Conservation (phyloP, 2,797 vertebrate species). For the Tauraco hartlaubi region DNA sequence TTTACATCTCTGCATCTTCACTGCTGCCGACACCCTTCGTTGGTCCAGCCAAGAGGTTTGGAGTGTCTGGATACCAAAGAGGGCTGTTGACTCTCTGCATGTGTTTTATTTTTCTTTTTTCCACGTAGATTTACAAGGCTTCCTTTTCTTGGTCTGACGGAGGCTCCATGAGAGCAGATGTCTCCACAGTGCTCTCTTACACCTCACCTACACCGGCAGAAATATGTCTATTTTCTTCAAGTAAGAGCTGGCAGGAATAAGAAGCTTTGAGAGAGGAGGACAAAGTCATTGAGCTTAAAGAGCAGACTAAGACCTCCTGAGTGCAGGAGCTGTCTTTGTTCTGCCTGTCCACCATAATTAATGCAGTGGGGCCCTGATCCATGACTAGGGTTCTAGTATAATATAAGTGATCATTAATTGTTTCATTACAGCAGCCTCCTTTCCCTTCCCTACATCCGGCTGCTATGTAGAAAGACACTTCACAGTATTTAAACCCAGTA, state of each 20-base stretch:
- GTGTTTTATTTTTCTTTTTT: background rate
- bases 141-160: background rate
- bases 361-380: background rate
- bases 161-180: background rate
- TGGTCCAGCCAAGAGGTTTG: background rate
- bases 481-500: background rate
- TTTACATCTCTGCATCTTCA: background rate
- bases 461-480: background rate
- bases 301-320: background rate
- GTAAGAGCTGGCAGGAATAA: background rate
- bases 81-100: background rate
- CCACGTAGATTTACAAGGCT: background rate
- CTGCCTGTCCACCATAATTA: background rate
- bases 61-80: background rate
- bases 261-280: background rate
- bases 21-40: background rate
- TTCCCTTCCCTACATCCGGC: fast-evolving
- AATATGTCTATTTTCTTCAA: background rate
- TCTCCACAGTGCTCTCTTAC: background rate
- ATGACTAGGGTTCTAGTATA: background rate
- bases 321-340: background rate
- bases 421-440: background rate
- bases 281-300: background rate
- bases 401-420: background rate
- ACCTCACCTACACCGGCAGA: background rate